These are phyloP conservation scores for Eilema sororculum DNA, from an alignment of 2,888 invertebrate genomes.

Conservation along the genomic window DNA sequence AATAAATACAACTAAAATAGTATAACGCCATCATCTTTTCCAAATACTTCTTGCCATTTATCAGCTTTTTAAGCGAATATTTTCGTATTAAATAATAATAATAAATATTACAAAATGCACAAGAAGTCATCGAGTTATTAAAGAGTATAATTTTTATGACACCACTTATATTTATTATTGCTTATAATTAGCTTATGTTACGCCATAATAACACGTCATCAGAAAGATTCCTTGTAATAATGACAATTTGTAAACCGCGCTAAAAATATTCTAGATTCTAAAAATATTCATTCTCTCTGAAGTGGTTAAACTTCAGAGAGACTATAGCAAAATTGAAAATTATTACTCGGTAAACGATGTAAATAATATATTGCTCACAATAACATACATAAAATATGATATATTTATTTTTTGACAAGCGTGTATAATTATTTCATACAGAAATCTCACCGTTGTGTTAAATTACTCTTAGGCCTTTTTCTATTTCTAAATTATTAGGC, in stretches of 20 bases:
- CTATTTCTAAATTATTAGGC: no score
- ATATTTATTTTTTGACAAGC: no score
- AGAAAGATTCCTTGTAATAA: not conserved
- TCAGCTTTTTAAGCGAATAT: slow-evolving; percentile 9
- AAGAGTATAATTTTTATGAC: slow-evolving; percentile 17
- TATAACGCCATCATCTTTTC: slow-evolving; percentile 25
- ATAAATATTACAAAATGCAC: not conserved
- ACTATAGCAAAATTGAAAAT: no score
- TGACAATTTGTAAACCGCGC: not conserved
- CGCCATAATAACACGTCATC: not conserved
- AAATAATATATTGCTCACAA: no score
- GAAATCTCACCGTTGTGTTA: no score
- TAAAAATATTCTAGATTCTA: not conserved
- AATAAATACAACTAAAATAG: slow-evolving; percentile 48
- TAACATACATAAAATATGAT: not conserved
- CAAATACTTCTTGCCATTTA: slow-evolving; percentile 30
- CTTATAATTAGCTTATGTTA: slow-evolving; percentile 24
- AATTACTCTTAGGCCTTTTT: no score
- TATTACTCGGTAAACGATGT: no score
- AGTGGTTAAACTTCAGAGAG: no score
- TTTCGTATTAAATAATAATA: not conserved
- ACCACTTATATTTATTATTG: slow-evolving; percentile 20
- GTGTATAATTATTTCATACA: no score
- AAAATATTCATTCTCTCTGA: no score
- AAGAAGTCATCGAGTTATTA: not conserved